Base-by-base conservation (phyloP, 2,888 invertebrate species). In the Ichneumoninae sp. region DNA sequence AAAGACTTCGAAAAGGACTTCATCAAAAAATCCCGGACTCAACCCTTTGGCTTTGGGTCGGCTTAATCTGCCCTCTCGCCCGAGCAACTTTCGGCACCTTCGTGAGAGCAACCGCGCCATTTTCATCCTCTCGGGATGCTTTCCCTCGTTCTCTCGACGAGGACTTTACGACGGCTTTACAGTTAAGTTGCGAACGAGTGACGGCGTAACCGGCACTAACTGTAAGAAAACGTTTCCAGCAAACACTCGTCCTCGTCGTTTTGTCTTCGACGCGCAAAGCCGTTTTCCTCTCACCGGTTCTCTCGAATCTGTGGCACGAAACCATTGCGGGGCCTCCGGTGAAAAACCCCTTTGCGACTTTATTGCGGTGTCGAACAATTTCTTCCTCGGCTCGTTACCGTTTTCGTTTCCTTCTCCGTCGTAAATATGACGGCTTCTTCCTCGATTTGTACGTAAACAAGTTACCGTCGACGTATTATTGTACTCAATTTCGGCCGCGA, bases 301-400 rank as follows among this genome's bases (percentile, higher is more conserved):
- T n/a, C 52, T 4, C 4, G 30, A 75, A 81, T 81, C 75, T 75
- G 75, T 75, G 75, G 63, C 81, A 75, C 40, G 60, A 74, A 74
- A 47, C 69, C 66, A 77, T 78, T 5, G 50, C 30, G 4, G 30
- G 30, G 30, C 30, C n/a, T 5, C 22, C n/a, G 44, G 54, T 30
- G 79, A 76, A 77, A 75, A 83, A 79, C 83, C 83, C 80, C 76
- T 80, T 83, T 79, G 57, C 52, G 60, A 47, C 30, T 83, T 83
- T 83, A 83, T 83, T 80, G 36, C 83, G 75, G 79, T 78, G 54
- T n/a, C 54, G 50, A 63, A 19, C 19, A 77, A 73, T 73, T 68
- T 33, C 57, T 71, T 69, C n/a, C 36, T 57, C 57, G 33, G 54
- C 52, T 47, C 70, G 75, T 81, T 81, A 75, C 69, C 63, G 63